Percentiles rank a stretch among this genome's conserved stretches.
Evolutionary conservation across 2,113 vertebrate species (phyloP).

Genomic region (Microtus ochrogaster): DNA sequence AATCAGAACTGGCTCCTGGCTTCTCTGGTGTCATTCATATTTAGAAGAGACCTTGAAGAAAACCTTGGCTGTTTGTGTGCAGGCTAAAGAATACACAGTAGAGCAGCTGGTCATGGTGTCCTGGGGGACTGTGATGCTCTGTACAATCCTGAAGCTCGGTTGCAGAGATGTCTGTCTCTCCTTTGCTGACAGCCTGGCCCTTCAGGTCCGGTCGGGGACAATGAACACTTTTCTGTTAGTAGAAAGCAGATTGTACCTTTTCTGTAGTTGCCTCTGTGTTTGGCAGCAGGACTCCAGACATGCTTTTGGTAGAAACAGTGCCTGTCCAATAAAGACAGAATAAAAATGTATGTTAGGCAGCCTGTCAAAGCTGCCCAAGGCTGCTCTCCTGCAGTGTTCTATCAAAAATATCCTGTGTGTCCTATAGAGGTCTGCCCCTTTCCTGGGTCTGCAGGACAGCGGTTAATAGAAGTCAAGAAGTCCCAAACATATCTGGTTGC

Average conservation of each 20-base stretch:
- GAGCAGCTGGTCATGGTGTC: not conserved
- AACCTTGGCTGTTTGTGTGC: not conserved
- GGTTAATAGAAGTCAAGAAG: not conserved
- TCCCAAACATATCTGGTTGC: not conserved
- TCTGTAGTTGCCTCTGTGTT: not conserved
- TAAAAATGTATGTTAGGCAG: not conserved
- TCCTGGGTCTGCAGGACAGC: not conserved
- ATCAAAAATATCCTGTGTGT: not conserved
- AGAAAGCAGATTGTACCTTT: not conserved
- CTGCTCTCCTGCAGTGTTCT: not conserved
- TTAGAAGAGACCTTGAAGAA: not conserved
- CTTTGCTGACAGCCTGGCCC: not conserved
- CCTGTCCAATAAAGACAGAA: conserved; percentile 20
- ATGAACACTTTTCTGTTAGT: not conserved
- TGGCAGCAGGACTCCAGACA: conserved; percentile 9
- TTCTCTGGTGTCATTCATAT: not conserved
- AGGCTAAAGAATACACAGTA: not conserved
- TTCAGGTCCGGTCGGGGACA: rapidly evolving
- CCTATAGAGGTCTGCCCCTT: not conserved
- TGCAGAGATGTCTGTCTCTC: not conserved
- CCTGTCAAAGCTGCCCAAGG: not conserved
- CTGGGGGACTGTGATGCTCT: not conserved
- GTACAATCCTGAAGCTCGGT: not conserved
- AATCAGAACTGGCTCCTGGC: not conserved
- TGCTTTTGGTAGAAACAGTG: conserved; percentile 2